Base-by-base conservation (phyloP, 2,113 vertebrate genomes). In the Cygnus atratus region DNA sequence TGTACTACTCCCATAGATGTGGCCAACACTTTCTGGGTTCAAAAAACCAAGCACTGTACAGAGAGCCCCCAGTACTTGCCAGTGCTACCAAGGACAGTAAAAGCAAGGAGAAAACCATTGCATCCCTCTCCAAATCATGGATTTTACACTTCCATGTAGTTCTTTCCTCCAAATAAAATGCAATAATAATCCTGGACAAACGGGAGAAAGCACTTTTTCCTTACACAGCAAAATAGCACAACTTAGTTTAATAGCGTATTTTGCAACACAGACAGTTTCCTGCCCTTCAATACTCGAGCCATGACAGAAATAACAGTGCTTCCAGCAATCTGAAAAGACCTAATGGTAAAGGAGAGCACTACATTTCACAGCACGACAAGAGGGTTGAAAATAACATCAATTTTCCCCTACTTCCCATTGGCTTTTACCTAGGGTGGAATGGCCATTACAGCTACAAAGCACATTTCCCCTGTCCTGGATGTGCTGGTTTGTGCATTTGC, bases 401-500 rank as follows among this genome's bases (percentile, higher is more conserved):
- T 84, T 92, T 92, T 87, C 67, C 65, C 39, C 35, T 55, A 0
- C 90, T 81, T 89, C n/a, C 41, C 12, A 41, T 13, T 2, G 0
- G 22, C 66, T 93, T 91, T 80, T 59, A 73, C 62, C 74, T 58
- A 62, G 44, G 39, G 11, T 8, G 0, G 70, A 81, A 82, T 7
- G 33, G 50, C 77, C 62, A 67, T 85, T 82, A 55, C 0, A 3
- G 33, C 81, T 26, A 91, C 44, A 96, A 79, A 84, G 73, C 79
- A 78, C 76, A 82, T 88, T 88, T 70, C 15, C 59, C 15, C 74
- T 82, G 29, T 43, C 62, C 85, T 1, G 5, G 57, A 84, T 78
- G 79, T 55, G 33, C 21, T 31, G 43, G 33, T 48, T 95, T 93
- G 71, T 96, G 87, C 76, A 61, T 96, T 97, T 93, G 79, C 75